phyloP scores from a whole-genome alignment of 2,797 vertebrate genomes.

The Pantherophis vulpinus region DNA sequence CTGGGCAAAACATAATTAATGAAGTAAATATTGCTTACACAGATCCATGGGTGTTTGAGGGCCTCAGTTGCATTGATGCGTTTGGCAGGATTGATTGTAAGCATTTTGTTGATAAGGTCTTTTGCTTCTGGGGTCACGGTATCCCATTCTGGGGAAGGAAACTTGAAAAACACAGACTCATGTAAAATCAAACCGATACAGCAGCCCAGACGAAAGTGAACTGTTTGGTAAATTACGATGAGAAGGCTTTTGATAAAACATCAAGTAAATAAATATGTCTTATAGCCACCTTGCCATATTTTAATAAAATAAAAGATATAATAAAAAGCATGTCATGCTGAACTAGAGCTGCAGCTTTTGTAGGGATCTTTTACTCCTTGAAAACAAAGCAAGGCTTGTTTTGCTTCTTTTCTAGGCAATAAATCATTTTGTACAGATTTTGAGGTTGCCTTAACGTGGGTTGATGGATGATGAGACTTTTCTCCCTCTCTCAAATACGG shows the following conservation, averaged over 20 bases:
- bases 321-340: background rate
- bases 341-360: background rate
- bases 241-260: background rate
- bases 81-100: constrained; percentile 95
- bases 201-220: background rate
- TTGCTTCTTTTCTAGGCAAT: background rate
- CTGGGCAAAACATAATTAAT: background rate
- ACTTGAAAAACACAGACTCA: constrained; percentile 66
- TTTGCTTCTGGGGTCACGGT: constrained; percentile 97
- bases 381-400: background rate
- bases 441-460: background rate
- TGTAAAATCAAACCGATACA: background rate
- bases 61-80: constrained; percentile 91
- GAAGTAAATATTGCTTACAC: constrained; percentile 74
- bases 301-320: background rate
- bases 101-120: constrained; percentile 98
- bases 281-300: background rate
- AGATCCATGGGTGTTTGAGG: constrained; percentile 97
- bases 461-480: background rate
- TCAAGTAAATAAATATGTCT: background rate
- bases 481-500: background rate
- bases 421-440: background rate
- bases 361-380: background rate
- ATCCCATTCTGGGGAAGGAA: constrained; percentile 97
- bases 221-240: background rate